Evolutionary conservation across 2,888 invertebrate genomes (phyloP).

Genomic region (Tyria jacobaeae): DNA sequence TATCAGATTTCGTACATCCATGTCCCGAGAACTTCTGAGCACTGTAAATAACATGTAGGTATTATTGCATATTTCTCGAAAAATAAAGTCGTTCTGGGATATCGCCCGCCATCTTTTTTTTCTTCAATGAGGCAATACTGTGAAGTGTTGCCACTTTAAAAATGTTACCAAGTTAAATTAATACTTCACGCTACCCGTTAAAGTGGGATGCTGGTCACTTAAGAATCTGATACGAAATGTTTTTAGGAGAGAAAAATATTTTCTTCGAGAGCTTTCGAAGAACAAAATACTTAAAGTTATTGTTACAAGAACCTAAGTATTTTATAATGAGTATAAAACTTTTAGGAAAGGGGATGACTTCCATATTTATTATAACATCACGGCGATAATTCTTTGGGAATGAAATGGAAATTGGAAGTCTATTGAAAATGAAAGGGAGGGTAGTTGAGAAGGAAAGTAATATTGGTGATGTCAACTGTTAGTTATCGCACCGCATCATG

Average conservation of each 20-base stretch:
- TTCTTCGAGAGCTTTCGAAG: slow-evolving; percentile 15
- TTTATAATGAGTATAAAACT: slow-evolving; percentile 6
- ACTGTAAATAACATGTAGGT: slow-evolving; percentile 63
- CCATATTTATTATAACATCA: not conserved
- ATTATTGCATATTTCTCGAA: slow-evolving; percentile 74
- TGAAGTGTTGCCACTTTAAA: slow-evolving; percentile 53
- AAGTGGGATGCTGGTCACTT: slow-evolving; percentile 49
- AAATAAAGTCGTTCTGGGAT: slow-evolving; percentile 55
- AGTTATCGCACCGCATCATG: no score
- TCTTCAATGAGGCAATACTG: slow-evolving; percentile 56
- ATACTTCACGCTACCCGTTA: slow-evolving; percentile 47
- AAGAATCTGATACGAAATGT: slow-evolving; percentile 29
- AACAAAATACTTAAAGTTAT: not conserved
- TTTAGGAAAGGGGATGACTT: not conserved
- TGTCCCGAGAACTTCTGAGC: slow-evolving; percentile 47
- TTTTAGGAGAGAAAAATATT: slow-evolving; percentile 12
- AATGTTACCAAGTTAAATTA: slow-evolving; percentile 55
- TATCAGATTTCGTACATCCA: slow-evolving; percentile 21
- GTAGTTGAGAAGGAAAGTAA: no score
- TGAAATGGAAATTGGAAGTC: no score
- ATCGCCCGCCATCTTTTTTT: slow-evolving; percentile 64
- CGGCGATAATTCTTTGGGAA: not conserved
- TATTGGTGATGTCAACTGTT: no score
- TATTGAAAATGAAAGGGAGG: no score
- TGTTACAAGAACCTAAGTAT: slow-evolving; percentile 5